Base-by-base conservation (phyloP, 2,888 invertebrate species). In the Drosophila neutralis region DNA sequence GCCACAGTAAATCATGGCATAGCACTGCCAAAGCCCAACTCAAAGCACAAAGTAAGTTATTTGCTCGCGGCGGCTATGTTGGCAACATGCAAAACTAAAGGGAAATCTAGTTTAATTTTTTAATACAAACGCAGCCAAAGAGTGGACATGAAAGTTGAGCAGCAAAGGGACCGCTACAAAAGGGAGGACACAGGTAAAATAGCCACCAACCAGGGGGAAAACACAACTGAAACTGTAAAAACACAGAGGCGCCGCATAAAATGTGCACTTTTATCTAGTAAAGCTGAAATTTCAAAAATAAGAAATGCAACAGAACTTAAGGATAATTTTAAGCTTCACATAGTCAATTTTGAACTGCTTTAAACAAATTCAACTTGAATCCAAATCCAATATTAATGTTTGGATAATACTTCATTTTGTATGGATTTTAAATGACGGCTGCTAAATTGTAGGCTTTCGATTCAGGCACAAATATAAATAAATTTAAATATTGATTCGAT, bases 31-130 rank as follows among this genome's bases (percentile, higher is more conserved):
- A 42, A 49, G 71, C 58, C 65, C 56, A 78, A 74, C 69, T 76
- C 75, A 71, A 80, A 85, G 83, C 76, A 80, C 79, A 86, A 80
- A 80, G 78, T 80, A 86, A 83, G 73, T 76, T 73, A 74, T 74
- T 78, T 71, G 80, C 82, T 75, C 68, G 78, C 74, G 80, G 84
- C 82, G 78, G 68, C 82, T 78, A 64, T 79, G 75, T 69, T 51
- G 73, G 60, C 74, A 84, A 70, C 81, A 85, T 74, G 77, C 79
- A 83, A 81, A 84, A 84, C 87, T 87, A 87, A 85, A 82, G 85
- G 89, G 87, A 89, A 87, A 89, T 87, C 87, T 81, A 89, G 89
- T 87, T 87, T 87, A 89, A 87, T 89, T 88, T 87, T 89, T 87
- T 87, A 81, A 84, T 87, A 81, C 81, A 77, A 88, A 71, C 73